These are phyloP conservation scores for Aurelia coerulea DNA, from an alignment of 30 jellyfish, hydroid and myxozoan species.

Conservation along the genomic window DNA sequence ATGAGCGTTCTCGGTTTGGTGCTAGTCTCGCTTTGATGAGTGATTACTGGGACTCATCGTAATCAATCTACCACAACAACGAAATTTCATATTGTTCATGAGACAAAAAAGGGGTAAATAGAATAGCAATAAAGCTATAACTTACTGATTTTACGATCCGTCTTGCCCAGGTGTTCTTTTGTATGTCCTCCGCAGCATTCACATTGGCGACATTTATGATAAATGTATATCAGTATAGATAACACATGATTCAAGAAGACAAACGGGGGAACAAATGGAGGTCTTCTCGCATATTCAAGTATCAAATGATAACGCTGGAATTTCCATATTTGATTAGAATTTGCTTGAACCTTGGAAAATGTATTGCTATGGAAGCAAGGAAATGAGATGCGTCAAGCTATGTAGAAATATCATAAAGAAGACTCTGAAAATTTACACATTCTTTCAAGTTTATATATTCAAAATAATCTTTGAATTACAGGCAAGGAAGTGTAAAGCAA, in stretches of 20 bases:
- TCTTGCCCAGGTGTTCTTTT: neutral
- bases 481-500: too few species aligned
- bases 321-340: constrained; percentile 84
- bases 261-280: constrained; percentile 80
- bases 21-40: too few species aligned
- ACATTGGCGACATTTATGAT: constrained; percentile 11
- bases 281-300: constrained; percentile 77
- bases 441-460: too few species aligned
- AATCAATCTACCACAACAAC: too few species aligned
- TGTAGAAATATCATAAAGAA: too few species aligned
- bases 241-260: constrained; percentile 55
- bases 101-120: too few species aligned
- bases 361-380: constrained; percentile 68
- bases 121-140: neutral
- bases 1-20: too few species aligned
- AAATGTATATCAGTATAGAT: constrained; percentile 17
- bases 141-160: constrained; percentile 57
- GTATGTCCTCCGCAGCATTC: constrained; percentile 46
- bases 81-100: too few species aligned
- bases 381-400: neutral
- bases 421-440: too few species aligned
- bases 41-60: too few species aligned
- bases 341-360: constrained; percentile 78
- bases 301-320: constrained; percentile 89
- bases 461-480: too few species aligned